Evolutionary conservation across 2,113 vertebrate genomes (phyloP).

Genomic region (Apus apus): DNA sequence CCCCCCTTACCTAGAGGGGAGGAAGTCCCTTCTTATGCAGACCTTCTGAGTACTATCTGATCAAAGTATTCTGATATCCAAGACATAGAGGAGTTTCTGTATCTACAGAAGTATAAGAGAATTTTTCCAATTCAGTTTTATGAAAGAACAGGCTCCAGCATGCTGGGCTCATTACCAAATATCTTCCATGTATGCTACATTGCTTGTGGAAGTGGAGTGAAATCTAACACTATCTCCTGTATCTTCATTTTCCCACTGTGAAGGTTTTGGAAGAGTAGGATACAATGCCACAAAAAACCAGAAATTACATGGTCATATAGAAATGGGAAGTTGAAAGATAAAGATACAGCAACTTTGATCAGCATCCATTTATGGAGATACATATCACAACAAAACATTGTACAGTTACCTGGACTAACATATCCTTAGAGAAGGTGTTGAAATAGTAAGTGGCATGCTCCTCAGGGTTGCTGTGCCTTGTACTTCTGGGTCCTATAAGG

Average conservation of each 20-base stretch:
- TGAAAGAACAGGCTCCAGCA: background rate
- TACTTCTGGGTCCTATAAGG: slow-evolving; percentile 91
- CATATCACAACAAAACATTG: background rate
- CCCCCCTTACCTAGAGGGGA: background rate
- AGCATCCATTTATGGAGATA: background rate
- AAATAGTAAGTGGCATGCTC: slow-evolving; percentile 96
- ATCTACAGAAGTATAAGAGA: background rate
- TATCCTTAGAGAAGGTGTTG: slow-evolving; percentile 95
- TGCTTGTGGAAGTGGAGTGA: background rate
- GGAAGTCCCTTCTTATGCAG: background rate
- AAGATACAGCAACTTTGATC: background rate
- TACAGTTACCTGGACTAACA: slow-evolving; percentile 90
- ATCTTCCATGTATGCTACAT: background rate
- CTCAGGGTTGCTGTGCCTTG: slow-evolving; percentile 93
- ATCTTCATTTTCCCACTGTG: background rate
- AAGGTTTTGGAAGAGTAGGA: background rate
- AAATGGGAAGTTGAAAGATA: background rate
- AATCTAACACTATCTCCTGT: background rate
- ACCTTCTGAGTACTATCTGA: background rate
- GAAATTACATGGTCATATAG: background rate
- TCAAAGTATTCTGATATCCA: background rate
- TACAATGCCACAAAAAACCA: background rate
- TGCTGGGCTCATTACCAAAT: background rate
- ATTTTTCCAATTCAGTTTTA: background rate
- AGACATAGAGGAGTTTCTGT: background rate